phyloP scores from a whole-genome alignment of 1,140 invertebrate species.

The Eupeodes corollae region DNA sequence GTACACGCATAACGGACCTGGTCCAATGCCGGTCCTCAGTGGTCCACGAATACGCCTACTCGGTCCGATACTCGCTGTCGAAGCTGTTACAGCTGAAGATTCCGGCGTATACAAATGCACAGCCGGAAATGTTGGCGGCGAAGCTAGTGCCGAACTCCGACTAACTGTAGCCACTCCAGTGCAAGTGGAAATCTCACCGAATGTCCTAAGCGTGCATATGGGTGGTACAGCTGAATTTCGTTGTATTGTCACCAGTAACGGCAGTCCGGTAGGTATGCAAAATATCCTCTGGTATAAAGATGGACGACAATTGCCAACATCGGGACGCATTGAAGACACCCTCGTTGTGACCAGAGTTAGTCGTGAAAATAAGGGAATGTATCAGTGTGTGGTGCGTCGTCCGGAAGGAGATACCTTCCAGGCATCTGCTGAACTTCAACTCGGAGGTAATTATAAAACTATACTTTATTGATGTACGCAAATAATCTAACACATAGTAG shows the following conservation, averaged over 20 bases:
- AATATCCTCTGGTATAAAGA: slow-evolving; percentile 60
- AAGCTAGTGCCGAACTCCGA: slow-evolving; percentile 54
- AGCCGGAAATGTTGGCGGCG: slow-evolving; percentile 56
- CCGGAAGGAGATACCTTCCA: slow-evolving; percentile 68
- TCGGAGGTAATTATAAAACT: slow-evolving; percentile 62
- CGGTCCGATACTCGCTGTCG: slow-evolving; percentile 58
- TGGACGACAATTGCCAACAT: slow-evolving; percentile 54
- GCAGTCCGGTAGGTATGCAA: slow-evolving; percentile 35
- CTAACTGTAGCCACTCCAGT: slow-evolving; percentile 55
- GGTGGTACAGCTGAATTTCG: slow-evolving; percentile 64
- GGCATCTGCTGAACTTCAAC: slow-evolving; percentile 63
- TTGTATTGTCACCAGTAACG: slow-evolving; percentile 47
- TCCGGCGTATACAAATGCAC: slow-evolving; percentile 58
- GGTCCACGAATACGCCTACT: slow-evolving; percentile 53
- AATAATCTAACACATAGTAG: too few species aligned
- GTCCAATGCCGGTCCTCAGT: slow-evolving; percentile 49
- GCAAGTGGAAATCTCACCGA: slow-evolving; percentile 56
- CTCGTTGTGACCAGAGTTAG: slow-evolving; percentile 56
- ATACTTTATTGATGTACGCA: not conserved
- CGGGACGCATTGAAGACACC: slow-evolving; percentile 50
- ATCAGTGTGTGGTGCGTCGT: slow-evolving; percentile 66
- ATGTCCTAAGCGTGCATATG: slow-evolving; percentile 61
- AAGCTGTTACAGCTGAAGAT: slow-evolving; percentile 58
- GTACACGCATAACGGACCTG: slow-evolving; percentile 53
- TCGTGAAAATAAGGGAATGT: slow-evolving; percentile 72